Conservation (phyloP, 1,140 invertebrate species). For the Pinna nobilis region DNA sequence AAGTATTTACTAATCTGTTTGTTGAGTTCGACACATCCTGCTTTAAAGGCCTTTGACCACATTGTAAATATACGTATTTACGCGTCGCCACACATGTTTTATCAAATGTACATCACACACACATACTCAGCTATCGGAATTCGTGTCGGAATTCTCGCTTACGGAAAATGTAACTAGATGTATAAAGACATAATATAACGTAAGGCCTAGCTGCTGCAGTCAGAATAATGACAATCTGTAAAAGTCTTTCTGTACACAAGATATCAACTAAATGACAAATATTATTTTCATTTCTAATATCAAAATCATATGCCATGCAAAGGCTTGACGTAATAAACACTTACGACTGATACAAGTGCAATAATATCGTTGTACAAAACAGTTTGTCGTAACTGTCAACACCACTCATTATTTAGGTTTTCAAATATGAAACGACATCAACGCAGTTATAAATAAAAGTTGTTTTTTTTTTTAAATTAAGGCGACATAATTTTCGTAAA, state of each 20-base stretch:
- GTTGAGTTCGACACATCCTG: conserved; percentile 13
- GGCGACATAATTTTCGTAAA: conserved; percentile 11
- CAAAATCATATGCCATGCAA: too few species aligned
- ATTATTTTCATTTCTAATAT: not conserved
- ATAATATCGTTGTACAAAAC: not conserved
- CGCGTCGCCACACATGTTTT: conserved; percentile 20
- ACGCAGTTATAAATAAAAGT: not conserved
- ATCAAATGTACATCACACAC: conserved; percentile 18
- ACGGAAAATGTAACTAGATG: too few species aligned
- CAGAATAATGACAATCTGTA: not conserved
- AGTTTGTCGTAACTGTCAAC: not conserved
- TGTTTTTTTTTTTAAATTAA: conserved; percentile 14
- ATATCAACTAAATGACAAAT: not conserved
- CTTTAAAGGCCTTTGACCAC: conserved; percentile 21
- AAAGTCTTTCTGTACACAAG: not conserved
- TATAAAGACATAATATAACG: too few species aligned
- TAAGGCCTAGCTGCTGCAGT: conserved; percentile 1
- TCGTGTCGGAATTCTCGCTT: too few species aligned
- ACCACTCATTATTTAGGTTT: conserved; percentile 1
- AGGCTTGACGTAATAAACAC: too few species aligned
- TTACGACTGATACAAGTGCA: too few species aligned
- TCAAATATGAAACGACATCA: not conserved
- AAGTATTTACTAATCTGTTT: conserved; percentile 21
- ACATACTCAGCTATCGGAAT: too few species aligned
- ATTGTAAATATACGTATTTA: conserved; percentile 18